A percentile compares a stretch with the other conserved stretches of the same genome.
Evolutionary conservation across 2,113 vertebrate genomes (phyloP).

Genomic region (Gracilinanus agilis): DNA sequence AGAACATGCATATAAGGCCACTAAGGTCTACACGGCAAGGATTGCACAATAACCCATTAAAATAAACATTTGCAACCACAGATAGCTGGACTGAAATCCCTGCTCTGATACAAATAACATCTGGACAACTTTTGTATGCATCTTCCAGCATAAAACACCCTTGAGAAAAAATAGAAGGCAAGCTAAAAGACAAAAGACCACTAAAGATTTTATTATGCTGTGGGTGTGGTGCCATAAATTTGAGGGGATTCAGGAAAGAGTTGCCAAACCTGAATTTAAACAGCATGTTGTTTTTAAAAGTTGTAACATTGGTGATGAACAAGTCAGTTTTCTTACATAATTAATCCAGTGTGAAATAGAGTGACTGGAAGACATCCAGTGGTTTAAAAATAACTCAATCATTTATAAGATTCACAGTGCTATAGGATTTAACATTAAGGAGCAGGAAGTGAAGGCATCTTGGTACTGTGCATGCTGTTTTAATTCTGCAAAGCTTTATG

Average conservation of each 20-base stretch:
- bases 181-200: slow-evolving; percentile 89
- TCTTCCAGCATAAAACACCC: slow-evolving; percentile 92
- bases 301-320: slow-evolving; percentile 90
- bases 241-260: slow-evolving; percentile 85
- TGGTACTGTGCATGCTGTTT: slow-evolving; percentile 65
- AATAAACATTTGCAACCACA: slow-evolving; percentile 92
- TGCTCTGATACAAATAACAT: slow-evolving; percentile 91
- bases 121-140: slow-evolving; percentile 91
- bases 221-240: slow-evolving; percentile 92
- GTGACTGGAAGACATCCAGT: slow-evolving; percentile 86
- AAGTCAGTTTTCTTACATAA: slow-evolving; percentile 91
- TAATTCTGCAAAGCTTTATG: slow-evolving; percentile 46
- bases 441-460: slow-evolving; percentile 84
- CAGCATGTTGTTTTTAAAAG: slow-evolving; percentile 91
- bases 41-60: slow-evolving; percentile 91
- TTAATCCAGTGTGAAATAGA: slow-evolving; percentile 90
- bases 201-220: slow-evolving; percentile 90
- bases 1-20: slow-evolving; percentile 85
- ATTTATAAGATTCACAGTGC: slow-evolving; percentile 84
- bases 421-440: slow-evolving; percentile 86
- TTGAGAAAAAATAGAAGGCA: slow-evolving; percentile 88
- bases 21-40: slow-evolving; percentile 84
- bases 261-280: slow-evolving; percentile 93
- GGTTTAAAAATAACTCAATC: slow-evolving; percentile 91
- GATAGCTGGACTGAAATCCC: slow-evolving; percentile 89